Evolutionary conservation across 1,140 invertebrate genomes (phyloP), one percentile per base, ranked within the genome.

Genomic region (Stegodyphus mimosarum): DNA sequence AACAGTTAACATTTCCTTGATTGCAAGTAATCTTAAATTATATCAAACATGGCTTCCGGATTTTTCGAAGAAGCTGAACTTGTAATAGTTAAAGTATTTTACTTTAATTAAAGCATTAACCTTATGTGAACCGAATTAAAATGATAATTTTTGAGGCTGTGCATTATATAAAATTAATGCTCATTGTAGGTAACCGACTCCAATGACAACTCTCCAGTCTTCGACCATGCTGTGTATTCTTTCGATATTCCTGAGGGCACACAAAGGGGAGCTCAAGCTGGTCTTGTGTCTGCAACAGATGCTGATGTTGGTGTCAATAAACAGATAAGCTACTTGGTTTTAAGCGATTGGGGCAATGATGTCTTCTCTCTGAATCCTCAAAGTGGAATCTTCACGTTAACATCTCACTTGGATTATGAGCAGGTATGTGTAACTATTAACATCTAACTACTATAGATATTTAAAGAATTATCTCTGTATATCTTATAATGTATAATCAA

Each of bases 301-400:
- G 92, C 93, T 10, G 97, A 98, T 89, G 92, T 94, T 77, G 97
- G 95, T 6, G 92, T 93, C 50, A 98, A 98, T 91, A 95, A 96
- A 18, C 95, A 96, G 89, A 91, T 97, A 6, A 95, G 95, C 15
- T 98, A 97, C 91, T 94, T 94, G 4, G 94, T 97, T 75, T 93
- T 98, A 89, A 95, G 95, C 72, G 97, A 98, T 88, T 98, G 97
- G 95, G 96, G 95, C 66, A 96, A 97, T 89, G 96, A 97, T 89
- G 95, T 97, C 0, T 99, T 99, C 90, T 95, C 95, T 2, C 92
- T 99, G 74, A 97, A 98, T 91, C 94, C 95, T 3, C 95, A 95
- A 89, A 96, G 94, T 11, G 96, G 96, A 55, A 93, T 96, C 13
- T 96, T 99, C 89, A 97, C 96, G 6, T 91, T 98, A 10, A 97